Conservation (phyloP, 2,797 vertebrate species). For the Cyclura pinguis region DNA sequence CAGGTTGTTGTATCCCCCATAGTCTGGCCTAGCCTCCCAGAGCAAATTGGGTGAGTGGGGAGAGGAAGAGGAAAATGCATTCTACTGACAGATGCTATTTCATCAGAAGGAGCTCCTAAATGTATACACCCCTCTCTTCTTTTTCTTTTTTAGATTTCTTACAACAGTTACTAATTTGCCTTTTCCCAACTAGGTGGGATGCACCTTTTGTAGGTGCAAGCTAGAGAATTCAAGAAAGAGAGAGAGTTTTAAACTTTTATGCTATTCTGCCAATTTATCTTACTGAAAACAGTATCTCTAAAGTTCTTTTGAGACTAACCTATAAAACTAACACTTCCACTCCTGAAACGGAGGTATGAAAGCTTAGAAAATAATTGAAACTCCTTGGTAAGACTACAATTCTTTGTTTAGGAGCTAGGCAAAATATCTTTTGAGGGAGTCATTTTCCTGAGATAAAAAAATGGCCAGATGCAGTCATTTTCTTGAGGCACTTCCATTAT, state of each 20-base stretch:
- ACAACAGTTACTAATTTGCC: neutral
- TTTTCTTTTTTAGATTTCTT: neutral
- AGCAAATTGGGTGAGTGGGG: neutral
- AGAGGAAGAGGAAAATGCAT: neutral
- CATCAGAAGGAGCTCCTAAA: neutral
- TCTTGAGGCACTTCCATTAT: conserved; percentile 8
- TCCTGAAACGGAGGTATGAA: neutral
- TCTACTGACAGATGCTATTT: neutral
- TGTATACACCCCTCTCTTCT: neutral
- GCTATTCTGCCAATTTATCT: neutral
- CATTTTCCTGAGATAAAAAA: neutral
- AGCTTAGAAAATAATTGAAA: neutral
- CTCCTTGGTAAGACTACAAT: neutral
- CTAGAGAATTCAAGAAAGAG: neutral
- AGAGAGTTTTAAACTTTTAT: neutral
- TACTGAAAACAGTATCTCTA: neutral
- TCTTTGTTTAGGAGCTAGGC: rapidly evolving
- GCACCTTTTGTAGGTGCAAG: neutral
- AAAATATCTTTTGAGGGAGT: conserved; percentile 30
- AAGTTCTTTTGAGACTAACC: neutral
- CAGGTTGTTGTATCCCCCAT: neutral
- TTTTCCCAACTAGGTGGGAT: too few species aligned
- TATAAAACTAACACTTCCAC: conserved; percentile 16
- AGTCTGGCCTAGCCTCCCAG: neutral
- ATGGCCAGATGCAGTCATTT: neutral